These are phyloP conservation scores for Mastomys natalensis DNA, from an alignment of 2,113 vertebrate genomes.

Conservation along the genomic window DNA sequence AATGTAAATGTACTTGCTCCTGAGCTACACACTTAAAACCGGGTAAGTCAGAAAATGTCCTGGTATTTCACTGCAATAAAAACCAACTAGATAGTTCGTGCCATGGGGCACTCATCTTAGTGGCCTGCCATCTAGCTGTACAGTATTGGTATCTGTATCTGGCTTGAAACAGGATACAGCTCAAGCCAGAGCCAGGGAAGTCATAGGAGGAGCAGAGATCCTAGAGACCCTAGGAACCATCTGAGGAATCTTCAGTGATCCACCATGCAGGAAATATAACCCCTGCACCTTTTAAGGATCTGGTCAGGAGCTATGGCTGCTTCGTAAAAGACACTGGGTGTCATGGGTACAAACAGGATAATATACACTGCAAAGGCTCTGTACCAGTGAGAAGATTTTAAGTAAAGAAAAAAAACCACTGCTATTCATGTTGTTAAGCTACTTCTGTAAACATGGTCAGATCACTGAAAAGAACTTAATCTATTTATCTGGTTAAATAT, in stretches of 20 bases:
- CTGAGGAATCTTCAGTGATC: neutral
- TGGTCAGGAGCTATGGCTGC: neutral
- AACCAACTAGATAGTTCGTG: neutral
- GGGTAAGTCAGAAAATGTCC: neutral
- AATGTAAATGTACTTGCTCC: neutral
- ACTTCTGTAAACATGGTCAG: slow-evolving; percentile 29
- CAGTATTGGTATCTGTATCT: neutral
- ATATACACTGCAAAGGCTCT: neutral
- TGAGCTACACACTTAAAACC: neutral
- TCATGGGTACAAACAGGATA: neutral
- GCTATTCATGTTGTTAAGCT: neutral
- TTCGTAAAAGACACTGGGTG: neutral
- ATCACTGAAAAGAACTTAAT: slow-evolving; percentile 52
- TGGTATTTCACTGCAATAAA: neutral
- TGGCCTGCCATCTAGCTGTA: neutral
- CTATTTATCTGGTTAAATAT: slow-evolving; percentile 1
- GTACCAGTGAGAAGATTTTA: slow-evolving; percentile 43
- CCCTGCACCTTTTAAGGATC: neutral
- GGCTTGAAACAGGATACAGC: slow-evolving; percentile 7
- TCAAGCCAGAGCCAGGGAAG: neutral
- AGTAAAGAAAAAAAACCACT: slow-evolving; percentile 9
- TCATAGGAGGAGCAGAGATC: neutral
- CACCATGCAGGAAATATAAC: neutral
- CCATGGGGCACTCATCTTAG: neutral
- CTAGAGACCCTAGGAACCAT: neutral